Base-by-base conservation (phyloP, 2,113 vertebrate genomes). In the Nettapus auritus region DNA sequence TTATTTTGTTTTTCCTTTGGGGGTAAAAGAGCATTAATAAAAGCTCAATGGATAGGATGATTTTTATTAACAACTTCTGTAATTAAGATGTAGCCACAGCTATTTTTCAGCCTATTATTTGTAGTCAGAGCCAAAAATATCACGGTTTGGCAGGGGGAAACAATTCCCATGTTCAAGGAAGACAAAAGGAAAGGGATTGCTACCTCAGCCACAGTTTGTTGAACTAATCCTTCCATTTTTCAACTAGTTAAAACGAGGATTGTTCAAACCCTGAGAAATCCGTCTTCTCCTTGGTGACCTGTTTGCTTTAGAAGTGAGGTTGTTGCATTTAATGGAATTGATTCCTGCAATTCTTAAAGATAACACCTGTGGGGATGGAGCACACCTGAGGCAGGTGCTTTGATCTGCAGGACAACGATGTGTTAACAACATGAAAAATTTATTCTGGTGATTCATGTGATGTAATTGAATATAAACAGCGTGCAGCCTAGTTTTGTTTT, bases 251-350 rank as follows among this genome's bases (percentile, higher is more conserved):
- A 84, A 96, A 79, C 71, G 29, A 55, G 68, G 88, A 46, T 52
- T 89, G 34, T 71, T 92, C n/a, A 44, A 85, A 79, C 34, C 75
- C 75, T 34, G 17, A 6, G 0, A 90, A 84, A 42, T 48, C 53
- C 3, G 28, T 79, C 34, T 82, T 85, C 55, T 93, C 74, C 70
- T 68, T 38, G 28, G 74, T 82, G 78, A 86, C 6, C 71, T 67
- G 38, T 88, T 89, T 88, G 63, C 70, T 81, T 89, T 93, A 70
- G 82, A 93, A 96, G 91, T 89, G n/a, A 82, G 79, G 75, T 82
- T 95, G 40, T 50, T 71, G 82, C 79, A 74, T 63, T 36, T 93
- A 40, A 20, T 83, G 69, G 52, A 73, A 90, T 29, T 90, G 90
- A 86, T 94, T 93, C 20, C 73, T 86, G 86, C 86, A 82, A 28